Evolutionary conservation across 2,113 vertebrate genomes (phyloP), one percentile per base, ranked within the genome.

Genomic region (Zeus faber): DNA sequence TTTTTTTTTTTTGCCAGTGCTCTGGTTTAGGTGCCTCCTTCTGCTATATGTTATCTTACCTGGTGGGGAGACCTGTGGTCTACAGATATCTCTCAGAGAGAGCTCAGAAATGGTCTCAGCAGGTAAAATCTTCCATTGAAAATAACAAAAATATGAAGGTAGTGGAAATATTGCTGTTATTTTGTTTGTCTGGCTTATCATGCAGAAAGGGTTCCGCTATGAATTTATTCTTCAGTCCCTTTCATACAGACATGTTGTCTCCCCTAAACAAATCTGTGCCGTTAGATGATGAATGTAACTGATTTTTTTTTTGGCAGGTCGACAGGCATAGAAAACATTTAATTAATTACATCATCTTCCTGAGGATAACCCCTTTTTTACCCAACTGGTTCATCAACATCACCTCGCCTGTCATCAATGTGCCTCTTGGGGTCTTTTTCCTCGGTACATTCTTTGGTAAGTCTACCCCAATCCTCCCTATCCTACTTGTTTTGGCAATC

Each of bases 331-430:
- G 94, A 89, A 92, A 94, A 55, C 97, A 99, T 86, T 93, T 99
- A 51, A 98, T 99, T 74, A 98, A 99, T 86, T 99, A 99, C 81
- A 99, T 99, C n/a, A 95, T 99, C 85, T 99, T 99, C 87, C 80
- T 99, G 90, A 93, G 97, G 84, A 98, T 99, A 81, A 99, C 96
- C 2, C 97, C 97, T 16, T 99, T 99, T 72, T 93, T 99, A 68
- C 97, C 97, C 14, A 99, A 99, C 77, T 99, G 97, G 97, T 99
- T 99, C 87, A 99, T 99, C 88, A 99, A 99, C 85, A 99, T 99
- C 77, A 97, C 97, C 16, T 97, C 96, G 54, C 97, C 97, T 58
- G 91, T 99, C 75, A 98, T 99, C 82, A 97, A 99, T 0, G 95
- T 99, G 67, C 97, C 97, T 69, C 58, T 99, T 74, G 92, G 96